These are phyloP conservation scores for Ferdinandea cuprea DNA, from an alignment of 2,888 invertebrate genomes.

Conservation along the genomic window DNA sequence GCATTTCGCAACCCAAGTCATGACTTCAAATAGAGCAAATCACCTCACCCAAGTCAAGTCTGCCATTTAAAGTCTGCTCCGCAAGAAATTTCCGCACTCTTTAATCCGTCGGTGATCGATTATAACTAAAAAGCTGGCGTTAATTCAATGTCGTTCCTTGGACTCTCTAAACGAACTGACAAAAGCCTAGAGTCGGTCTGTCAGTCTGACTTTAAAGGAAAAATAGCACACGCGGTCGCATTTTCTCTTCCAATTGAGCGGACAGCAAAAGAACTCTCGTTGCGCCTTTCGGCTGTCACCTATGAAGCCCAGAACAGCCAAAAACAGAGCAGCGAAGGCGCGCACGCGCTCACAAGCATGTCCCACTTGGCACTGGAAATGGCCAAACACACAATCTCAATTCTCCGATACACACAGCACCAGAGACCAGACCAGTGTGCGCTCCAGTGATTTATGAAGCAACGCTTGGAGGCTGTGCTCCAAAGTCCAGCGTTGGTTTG, in stretches of 20 bases:
- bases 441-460: constrained; percentile 68
- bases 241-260: constrained; percentile 38
- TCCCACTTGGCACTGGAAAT: constrained; percentile 65
- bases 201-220: not conserved
- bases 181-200: constrained; percentile 5
- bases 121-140: constrained; percentile 49
- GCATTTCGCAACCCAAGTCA: not conserved
- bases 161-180: constrained; percentile 11
- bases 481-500: constrained; percentile 57
- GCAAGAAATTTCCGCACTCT: constrained; percentile 45
- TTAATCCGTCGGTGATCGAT: constrained; percentile 59
- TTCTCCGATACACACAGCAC: constrained; percentile 21
- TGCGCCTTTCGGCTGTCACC: constrained; percentile 73
- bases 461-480: constrained; percentile 68
- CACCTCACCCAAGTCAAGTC: constrained; percentile 11
- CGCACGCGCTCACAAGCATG: constrained; percentile 71
- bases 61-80: constrained; percentile 24
- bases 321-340: constrained; percentile 54
- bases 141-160: constrained; percentile 57
- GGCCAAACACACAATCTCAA: constrained; percentile 44
- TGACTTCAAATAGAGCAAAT: constrained; percentile 16
- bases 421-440: too few species aligned
- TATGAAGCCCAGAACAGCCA: constrained; percentile 3
- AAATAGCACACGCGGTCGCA: constrained; percentile 23
- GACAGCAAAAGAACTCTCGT: constrained; percentile 63